Conservation (phyloP, 2,888 invertebrate genomes). For the Palloptera scutellata region DNA sequence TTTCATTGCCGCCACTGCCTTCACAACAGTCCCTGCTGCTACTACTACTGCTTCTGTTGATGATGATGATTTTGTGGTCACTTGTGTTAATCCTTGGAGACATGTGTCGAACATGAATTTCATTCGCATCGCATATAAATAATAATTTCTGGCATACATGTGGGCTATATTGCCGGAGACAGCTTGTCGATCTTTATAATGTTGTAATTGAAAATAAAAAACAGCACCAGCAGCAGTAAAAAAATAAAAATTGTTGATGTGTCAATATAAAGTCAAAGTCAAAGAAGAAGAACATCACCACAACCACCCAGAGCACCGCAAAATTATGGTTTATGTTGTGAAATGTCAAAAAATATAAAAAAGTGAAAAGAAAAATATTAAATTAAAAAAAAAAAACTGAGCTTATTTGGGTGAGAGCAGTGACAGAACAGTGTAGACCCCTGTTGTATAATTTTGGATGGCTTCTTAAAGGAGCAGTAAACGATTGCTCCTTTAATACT, state of each 20-base stretch:
- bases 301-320: too few species aligned
- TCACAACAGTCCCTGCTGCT: too few species aligned
- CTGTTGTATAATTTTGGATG: too few species aligned
- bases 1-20: too few species aligned
- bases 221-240: too few species aligned
- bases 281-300: neutral
- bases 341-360: constrained; percentile 3
- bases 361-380: neutral
- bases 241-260: constrained; percentile 31
- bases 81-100: constrained; percentile 61
- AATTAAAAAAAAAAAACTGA: too few species aligned
- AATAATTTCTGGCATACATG: constrained; percentile 55
- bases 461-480: too few species aligned
- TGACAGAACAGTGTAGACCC: too few species aligned
- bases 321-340: neutral
- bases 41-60: constrained; percentile 22
- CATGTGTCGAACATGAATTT: constrained; percentile 63
- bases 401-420: too few species aligned
- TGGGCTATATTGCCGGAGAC: constrained; percentile 56
- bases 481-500: too few species aligned
- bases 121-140: constrained; percentile 58
- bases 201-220: constrained; percentile 59
- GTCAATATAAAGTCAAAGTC: constrained; percentile 16
- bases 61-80: constrained; percentile 61
- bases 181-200: constrained; percentile 64